A percentile compares a stretch with the other conserved stretches of the same genome.
Conservation (phyloP, 2,113 vertebrate species). For the Alligator mississippiensis region DNA sequence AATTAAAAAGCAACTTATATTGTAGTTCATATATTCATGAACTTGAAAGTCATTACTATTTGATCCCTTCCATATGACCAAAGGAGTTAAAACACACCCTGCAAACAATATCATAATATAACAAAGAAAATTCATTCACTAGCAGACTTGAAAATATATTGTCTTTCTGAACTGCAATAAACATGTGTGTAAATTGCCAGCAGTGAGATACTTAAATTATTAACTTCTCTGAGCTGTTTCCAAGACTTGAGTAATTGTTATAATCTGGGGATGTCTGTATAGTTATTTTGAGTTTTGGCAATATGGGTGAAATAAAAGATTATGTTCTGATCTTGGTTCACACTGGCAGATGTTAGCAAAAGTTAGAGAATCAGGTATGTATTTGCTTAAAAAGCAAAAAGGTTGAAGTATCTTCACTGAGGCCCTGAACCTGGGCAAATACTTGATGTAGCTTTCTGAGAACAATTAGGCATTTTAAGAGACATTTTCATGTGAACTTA, state of each 20-base stretch:
- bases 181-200: neutral
- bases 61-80: no score
- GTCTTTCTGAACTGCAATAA: neutral
- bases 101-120: neutral
- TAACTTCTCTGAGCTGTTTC: neutral
- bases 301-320: neutral
- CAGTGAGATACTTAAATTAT: neutral
- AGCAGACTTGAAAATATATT: neutral
- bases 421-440: neutral
- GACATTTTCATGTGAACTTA: constrained; percentile 8
- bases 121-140: neutral
- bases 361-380: neutral
- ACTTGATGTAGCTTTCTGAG: neutral
- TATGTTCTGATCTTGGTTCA: constrained; percentile 1
- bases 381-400: neutral
- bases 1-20: no score
- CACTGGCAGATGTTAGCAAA: neutral
- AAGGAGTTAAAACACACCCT: neutral
- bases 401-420: neutral
- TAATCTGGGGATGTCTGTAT: neutral
- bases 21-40: no score
- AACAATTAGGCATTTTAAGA: constrained; percentile 16
- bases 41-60: no score
- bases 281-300: constrained; percentile 22
- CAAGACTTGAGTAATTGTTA: constrained; percentile 6